A percentile compares a stretch with the other conserved stretches of the same genome.
Conservation (phyloP, 2,888 invertebrate species). For the Sinopyrophorus schimmeli region DNA sequence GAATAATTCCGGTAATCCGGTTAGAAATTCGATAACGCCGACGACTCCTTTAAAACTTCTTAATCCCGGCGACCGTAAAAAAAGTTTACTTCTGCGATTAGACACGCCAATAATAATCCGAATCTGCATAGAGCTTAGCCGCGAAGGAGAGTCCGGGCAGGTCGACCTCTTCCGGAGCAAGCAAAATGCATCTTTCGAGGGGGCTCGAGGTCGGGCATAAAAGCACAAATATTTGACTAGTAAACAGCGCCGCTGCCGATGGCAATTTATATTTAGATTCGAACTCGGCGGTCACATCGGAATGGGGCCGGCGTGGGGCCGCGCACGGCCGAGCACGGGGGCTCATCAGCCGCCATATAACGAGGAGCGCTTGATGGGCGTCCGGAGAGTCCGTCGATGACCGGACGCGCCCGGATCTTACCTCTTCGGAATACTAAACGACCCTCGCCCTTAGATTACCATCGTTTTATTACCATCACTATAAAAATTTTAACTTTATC, state of each 20-base stretch:
- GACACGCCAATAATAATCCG: constrained; percentile 32
- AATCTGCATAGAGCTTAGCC: constrained; percentile 34
- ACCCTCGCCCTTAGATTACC: constrained; percentile 25
- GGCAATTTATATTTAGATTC: constrained; percentile 48
- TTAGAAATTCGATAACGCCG: constrained; percentile 32
- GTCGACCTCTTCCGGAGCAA: constrained; percentile 37
- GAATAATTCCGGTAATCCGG: constrained; percentile 32
- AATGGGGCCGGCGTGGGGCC: constrained; percentile 36
- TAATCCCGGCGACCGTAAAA: constrained; percentile 26
- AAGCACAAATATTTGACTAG: constrained; percentile 52
- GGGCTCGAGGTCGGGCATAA: constrained; percentile 42
- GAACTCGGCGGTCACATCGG: constrained; percentile 32
- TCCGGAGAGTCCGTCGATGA: constrained; percentile 42
- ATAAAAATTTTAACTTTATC: constrained; percentile 30
- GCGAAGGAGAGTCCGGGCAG: constrained; percentile 16
- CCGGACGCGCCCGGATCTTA: constrained; percentile 37
- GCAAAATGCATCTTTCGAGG: constrained; percentile 44
- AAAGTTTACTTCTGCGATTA: no score
- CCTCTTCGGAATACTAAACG: constrained; percentile 41
- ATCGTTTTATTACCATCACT: constrained; percentile 32
- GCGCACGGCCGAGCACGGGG: constrained; percentile 43
- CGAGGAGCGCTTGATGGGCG: constrained; percentile 47
- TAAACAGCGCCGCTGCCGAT: constrained; percentile 42
- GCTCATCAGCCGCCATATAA: constrained; percentile 46
- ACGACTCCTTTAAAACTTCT: constrained; percentile 27